These are phyloP conservation scores for Chrysolina haemoptera DNA, from an alignment of 2,888 invertebrate species.

Conservation along the genomic window DNA sequence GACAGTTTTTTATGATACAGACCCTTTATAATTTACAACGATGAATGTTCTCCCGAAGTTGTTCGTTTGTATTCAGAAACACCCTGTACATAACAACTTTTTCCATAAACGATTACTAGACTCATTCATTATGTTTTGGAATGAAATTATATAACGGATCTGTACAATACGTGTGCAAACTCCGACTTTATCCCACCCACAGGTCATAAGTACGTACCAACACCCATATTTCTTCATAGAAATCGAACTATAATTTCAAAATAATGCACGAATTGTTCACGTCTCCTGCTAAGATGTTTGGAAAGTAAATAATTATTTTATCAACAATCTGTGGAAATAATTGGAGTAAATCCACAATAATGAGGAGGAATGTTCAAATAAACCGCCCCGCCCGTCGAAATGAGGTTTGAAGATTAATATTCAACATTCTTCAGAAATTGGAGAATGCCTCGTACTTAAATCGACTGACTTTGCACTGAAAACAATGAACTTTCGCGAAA, in stretches of 20 bases:
- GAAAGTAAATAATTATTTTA: not conserved
- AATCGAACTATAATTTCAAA: conserved; percentile 3
- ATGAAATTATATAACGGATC: not conserved
- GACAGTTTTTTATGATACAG: too few species aligned
- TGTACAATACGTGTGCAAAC: not conserved
- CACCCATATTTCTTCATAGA: conserved; percentile 28
- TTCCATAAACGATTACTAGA: not conserved
- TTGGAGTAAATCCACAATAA: not conserved
- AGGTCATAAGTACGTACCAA: conserved; percentile 11
- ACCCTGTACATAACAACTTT: not conserved
- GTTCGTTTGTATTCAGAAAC: too few species aligned
- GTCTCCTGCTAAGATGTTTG: not conserved
- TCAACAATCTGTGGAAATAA: conserved; percentile 8
- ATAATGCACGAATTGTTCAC: conserved; percentile 14
- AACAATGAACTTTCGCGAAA: too few species aligned
- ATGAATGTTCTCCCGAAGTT: too few species aligned
- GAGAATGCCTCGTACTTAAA: too few species aligned
- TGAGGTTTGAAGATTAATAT: too few species aligned
- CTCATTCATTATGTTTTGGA: not conserved
- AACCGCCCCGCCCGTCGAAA: too few species aligned
- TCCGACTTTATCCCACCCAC: conserved; percentile 6
- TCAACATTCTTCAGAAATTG: too few species aligned
- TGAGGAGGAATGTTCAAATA: not conserved
- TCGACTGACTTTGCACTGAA: too few species aligned
- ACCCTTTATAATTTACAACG: too few species aligned